These are phyloP conservation scores for Drosophila watanabei DNA, from an alignment of 1,140 invertebrate species.

Conservation along the genomic window DNA sequence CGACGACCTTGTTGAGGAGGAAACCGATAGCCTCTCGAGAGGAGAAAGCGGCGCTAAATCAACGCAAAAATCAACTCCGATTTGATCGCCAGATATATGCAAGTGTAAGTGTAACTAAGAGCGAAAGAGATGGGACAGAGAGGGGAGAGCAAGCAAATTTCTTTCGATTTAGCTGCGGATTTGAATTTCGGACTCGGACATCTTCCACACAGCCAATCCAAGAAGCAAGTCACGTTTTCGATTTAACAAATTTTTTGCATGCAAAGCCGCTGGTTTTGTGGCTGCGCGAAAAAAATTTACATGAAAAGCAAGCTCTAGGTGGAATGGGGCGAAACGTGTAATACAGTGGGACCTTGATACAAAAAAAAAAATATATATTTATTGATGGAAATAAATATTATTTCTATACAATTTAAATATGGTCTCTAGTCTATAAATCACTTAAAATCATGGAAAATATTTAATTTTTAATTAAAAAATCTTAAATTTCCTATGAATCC, in stretches of 20 bases:
- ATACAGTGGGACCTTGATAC: constrained; percentile 4
- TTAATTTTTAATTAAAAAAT: too few relatives aligned
- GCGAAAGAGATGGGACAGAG: not conserved
- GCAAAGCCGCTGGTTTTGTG: constrained; percentile 60
- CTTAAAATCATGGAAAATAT: too few relatives aligned
- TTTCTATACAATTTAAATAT: too few relatives aligned
- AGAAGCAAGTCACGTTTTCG: constrained; percentile 78
- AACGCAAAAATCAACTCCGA: constrained; percentile 38
- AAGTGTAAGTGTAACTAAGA: constrained; percentile 8
- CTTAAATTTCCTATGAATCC: too few relatives aligned
- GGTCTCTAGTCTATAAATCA: too few relatives aligned
- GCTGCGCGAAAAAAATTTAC: constrained; percentile 69
- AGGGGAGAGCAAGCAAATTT: constrained; percentile 35
- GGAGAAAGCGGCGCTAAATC: constrained; percentile 73
- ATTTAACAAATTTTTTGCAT: constrained; percentile 81
- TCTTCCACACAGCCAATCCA: constrained; percentile 43
- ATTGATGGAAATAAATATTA: too few relatives aligned
- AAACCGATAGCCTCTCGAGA: constrained; percentile 48
- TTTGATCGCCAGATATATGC: constrained; percentile 51
- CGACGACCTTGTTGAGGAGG: constrained; percentile 68
- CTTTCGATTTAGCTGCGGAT: constrained; percentile 18
- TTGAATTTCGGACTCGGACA: constrained; percentile 26
- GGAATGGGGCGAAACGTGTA: constrained; percentile 11
- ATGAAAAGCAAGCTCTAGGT: constrained; percentile 63
- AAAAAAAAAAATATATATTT: too few relatives aligned